Conservation (phyloP, 2,113 vertebrate genomes). For the Pteronura brasiliensis region DNA sequence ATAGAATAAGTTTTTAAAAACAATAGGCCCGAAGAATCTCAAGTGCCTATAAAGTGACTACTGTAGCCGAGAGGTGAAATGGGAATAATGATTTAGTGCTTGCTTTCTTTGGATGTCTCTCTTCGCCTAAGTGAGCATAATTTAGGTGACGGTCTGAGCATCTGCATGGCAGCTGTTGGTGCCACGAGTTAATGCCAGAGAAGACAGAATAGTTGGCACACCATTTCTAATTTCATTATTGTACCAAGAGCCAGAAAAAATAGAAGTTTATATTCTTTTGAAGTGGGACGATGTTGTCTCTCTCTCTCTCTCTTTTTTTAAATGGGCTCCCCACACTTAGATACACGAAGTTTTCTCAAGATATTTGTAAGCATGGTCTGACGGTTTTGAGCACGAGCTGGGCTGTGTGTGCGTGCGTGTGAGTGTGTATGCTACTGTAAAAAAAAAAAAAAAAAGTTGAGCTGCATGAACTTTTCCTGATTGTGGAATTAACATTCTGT, state of each 20-base stretch:
- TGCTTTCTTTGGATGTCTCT: conserved; percentile 42
- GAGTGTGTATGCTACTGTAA: background rate
- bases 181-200: conserved; percentile 51
- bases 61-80: conserved; percentile 19
- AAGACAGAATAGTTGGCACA: conserved; percentile 75
- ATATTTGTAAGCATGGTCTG: conserved; percentile 50
- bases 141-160: conserved; percentile 66
- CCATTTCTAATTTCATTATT: conserved; percentile 64
- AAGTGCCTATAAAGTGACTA: conserved; percentile 16
- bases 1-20: conserved; percentile 44
- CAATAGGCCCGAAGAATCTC: conserved; percentile 33
- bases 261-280: conserved; percentile 66
- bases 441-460: background rate
- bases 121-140: conserved; percentile 4
- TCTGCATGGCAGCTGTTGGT: conserved; percentile 74
- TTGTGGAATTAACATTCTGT: background rate
- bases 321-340: background rate
- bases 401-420: background rate
- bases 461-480: conserved; percentile 26
- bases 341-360: conserved; percentile 25
- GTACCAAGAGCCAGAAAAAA: conserved; percentile 72
- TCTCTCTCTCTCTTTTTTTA: background rate
- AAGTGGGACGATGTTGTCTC: conserved; percentile 62
- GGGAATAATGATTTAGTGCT: conserved; percentile 12
- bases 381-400: background rate